These are phyloP conservation scores for Fabriciana adippe DNA, from an alignment of 2,888 invertebrate genomes.

Conservation along the genomic window DNA sequence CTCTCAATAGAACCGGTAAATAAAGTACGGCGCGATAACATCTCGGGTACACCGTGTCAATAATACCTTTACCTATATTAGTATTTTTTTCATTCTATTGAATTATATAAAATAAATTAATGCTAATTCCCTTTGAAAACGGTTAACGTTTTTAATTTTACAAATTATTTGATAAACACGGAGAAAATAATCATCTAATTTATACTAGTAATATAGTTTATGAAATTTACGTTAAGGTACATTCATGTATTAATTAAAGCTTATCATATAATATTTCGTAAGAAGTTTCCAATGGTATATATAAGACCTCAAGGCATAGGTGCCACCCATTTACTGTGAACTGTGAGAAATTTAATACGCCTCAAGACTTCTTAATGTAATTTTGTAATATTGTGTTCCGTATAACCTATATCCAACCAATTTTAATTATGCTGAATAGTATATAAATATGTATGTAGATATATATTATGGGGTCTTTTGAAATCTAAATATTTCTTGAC, in stretches of 20 bases:
- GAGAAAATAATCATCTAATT: no score
- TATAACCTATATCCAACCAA: constrained; percentile 36
- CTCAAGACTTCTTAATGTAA: constrained; percentile 64
- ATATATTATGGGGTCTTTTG: background rate
- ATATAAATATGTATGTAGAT: background rate
- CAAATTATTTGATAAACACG: no score
- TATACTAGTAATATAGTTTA: no score
- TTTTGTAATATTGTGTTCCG: constrained; percentile 58
- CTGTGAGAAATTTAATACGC: constrained; percentile 72
- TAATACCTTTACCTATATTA: background rate
- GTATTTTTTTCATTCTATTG: no score
- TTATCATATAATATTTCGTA: background rate
- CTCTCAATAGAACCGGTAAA: constrained; percentile 25
- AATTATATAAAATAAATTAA: no score
- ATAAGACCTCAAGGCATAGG: constrained; percentile 55
- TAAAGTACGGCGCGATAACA: constrained; percentile 19
- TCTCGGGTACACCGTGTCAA: constrained; percentile 11
- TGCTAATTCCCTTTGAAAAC: no score
- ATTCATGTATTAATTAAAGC: background rate
- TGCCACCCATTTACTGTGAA: constrained; percentile 60
- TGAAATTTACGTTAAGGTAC: no score
- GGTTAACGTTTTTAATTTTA: no score
- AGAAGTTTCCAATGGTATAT: background rate
- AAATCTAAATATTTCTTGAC: no score
- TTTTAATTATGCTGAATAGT: background rate